phyloP scores from a whole-genome alignment of 2,888 invertebrate genomes.

The Lutraria lutraria region DNA sequence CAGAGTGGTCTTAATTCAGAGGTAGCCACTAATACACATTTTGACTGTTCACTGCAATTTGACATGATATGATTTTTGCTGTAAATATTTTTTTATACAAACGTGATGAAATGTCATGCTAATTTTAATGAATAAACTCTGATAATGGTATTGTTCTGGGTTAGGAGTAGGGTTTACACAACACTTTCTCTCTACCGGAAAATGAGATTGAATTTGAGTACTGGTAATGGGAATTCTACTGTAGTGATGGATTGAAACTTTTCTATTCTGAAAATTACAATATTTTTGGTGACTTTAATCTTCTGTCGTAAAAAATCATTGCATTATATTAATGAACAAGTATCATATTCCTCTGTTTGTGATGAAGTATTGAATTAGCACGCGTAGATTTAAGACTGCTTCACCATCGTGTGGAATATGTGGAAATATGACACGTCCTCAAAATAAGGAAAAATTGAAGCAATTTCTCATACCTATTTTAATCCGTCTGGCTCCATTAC shows the following conservation, averaged over 20 bases:
- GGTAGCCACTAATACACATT: no score
- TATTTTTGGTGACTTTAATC: not conserved
- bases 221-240: not conserved
- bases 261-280: not conserved
- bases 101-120: no score
- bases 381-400: not conserved
- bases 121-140: no score
- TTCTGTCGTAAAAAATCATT: not conserved
- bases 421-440: not conserved
- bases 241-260: not conserved
- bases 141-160: no score
- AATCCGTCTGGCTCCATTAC: slow-evolving; percentile 10
- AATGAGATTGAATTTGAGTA: no score
- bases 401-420: not conserved
- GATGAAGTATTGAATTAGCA: not conserved
- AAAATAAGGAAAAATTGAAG: not conserved
- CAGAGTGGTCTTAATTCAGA: no score
- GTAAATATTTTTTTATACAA: no score
- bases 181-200: no score
- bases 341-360: not conserved
- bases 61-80: no score
- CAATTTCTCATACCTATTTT: not conserved
- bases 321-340: not conserved
- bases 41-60: no score
- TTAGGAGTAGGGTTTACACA: no score